A percentile compares a stretch with the other conserved stretches of the same genome.
These are phyloP conservation scores for Mola mola DNA, from an alignment of 2,113 vertebrate species.

Conservation along the genomic window DNA sequence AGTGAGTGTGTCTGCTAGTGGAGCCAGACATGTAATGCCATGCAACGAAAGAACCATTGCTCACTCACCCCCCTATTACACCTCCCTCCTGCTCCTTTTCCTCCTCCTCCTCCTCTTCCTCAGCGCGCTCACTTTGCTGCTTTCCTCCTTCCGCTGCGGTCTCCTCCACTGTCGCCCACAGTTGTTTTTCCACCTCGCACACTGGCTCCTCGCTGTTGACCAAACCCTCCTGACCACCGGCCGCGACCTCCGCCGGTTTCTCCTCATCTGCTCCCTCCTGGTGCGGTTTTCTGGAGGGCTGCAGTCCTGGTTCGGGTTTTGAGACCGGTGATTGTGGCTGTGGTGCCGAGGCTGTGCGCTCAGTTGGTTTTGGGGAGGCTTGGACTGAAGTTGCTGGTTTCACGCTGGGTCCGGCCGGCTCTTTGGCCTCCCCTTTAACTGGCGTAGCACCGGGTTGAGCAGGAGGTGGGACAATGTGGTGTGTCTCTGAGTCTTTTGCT, in stretches of 20 bases:
- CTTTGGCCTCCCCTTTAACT: conserved; percentile 47
- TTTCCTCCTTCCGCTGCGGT: conserved; percentile 31
- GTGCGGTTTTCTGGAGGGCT: conserved; percentile 31
- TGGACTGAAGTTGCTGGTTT: conserved; percentile 24
- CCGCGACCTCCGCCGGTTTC: conserved; percentile 6
- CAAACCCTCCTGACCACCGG: conserved; percentile 28
- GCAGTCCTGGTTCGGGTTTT: conserved; percentile 53
- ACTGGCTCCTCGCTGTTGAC: conserved; percentile 42
- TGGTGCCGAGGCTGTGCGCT: neutral
- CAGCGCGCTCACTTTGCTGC: conserved; percentile 36
- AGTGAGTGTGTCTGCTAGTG: conserved; percentile 5
- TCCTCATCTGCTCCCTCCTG: conserved; percentile 25
- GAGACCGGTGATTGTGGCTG: conserved; percentile 33
- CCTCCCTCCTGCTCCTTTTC: conserved; percentile 47
- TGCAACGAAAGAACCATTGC: conserved; percentile 34
- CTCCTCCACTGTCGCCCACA: conserved; percentile 73
- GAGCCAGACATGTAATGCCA: conserved; percentile 13
- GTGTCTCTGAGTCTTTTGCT: conserved; percentile 27
- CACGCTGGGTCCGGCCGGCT: conserved; percentile 35
- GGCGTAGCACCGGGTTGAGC: conserved; percentile 31
- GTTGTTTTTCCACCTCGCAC: conserved; percentile 57
- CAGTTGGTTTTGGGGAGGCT: conserved; percentile 9
- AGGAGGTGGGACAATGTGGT: conserved; percentile 3
- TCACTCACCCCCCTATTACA: conserved; percentile 71
- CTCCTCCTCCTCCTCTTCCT: conserved; percentile 32